phyloP scores from a whole-genome alignment of 2,888 invertebrate species.

The Bembecia ichneumoniformis region DNA sequence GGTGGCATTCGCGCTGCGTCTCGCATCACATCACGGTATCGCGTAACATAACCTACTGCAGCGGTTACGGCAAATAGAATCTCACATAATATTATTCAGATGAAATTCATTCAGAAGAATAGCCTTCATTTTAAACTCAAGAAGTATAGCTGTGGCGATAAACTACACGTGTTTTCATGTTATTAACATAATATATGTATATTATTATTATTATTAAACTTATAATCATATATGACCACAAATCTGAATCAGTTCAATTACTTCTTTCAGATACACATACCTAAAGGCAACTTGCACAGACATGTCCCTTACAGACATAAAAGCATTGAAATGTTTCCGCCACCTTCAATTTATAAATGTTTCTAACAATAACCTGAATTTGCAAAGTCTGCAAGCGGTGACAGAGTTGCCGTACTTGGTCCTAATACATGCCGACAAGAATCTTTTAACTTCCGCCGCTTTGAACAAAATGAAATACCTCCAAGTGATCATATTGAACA shows the following conservation, averaged over 20 bases:
- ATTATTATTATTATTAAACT: too few relatives aligned
- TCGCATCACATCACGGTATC: too few relatives aligned
- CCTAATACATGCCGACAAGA: slow-evolving; percentile 71
- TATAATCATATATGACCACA: too few relatives aligned
- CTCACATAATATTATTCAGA: too few relatives aligned
- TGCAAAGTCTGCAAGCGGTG: slow-evolving; percentile 59
- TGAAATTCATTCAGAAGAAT: too few relatives aligned
- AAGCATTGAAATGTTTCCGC: slow-evolving; percentile 57
- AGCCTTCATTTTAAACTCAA: too few relatives aligned
- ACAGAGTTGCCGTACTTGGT: slow-evolving; percentile 67
- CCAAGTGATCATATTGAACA: slow-evolving; percentile 73
- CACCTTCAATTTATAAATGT: slow-evolving; percentile 73
- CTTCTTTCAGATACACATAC: slow-evolving; percentile 67
- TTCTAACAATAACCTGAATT: slow-evolving; percentile 64
- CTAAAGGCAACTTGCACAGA: slow-evolving; percentile 65
- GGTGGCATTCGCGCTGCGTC: too few relatives aligned
- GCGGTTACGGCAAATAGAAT: too few relatives aligned
- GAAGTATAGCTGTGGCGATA: too few relatives aligned
- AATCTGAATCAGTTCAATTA: not conserved
- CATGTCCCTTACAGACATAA: slow-evolving; percentile 66
- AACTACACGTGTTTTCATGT: too few relatives aligned
- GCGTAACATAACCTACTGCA: too few relatives aligned
- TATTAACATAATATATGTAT: too few relatives aligned
- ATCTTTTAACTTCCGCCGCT: slow-evolving; percentile 56
- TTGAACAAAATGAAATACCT: slow-evolving; percentile 68